A percentile compares a stretch with the other conserved stretches of the same genome.
Evolutionary conservation across 2,888 invertebrate species (phyloP).

Genomic region (Coenonympha arcania): DNA sequence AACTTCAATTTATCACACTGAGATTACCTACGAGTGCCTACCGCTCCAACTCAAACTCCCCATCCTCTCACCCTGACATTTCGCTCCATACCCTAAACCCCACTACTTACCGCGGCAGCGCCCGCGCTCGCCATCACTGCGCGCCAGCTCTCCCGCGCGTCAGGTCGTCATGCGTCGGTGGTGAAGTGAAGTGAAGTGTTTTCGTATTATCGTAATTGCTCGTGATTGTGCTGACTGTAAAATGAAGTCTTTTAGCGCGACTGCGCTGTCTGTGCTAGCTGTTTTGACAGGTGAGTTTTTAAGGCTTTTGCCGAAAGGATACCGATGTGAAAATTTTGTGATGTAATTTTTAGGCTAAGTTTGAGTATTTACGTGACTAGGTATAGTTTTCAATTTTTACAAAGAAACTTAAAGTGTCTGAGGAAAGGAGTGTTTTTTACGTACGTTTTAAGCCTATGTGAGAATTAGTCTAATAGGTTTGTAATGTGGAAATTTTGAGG

Average conservation of each 20-base stretch:
- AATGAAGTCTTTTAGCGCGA: slow-evolving; percentile 59
- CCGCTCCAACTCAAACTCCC: slow-evolving; percentile 25
- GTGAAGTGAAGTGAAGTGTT: slow-evolving; percentile 63
- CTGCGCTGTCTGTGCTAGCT: slow-evolving; percentile 51
- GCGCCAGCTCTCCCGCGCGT: slow-evolving; percentile 68
- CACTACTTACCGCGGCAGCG: slow-evolving; percentile 38
- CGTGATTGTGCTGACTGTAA: slow-evolving; percentile 28
- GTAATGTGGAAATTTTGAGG: too few species aligned
- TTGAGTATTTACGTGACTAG: too few species aligned
- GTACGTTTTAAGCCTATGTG: too few species aligned
- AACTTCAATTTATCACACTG: too few species aligned
- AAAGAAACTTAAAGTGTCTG: too few species aligned
- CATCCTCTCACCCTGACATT: slow-evolving; percentile 63
- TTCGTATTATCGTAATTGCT: slow-evolving; percentile 29
- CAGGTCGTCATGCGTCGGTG: slow-evolving; percentile 58
- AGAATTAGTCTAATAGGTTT: too few species aligned
- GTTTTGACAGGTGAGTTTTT: slow-evolving; percentile 53
- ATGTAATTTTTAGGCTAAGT: too few species aligned
- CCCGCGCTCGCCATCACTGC: slow-evolving; percentile 33
- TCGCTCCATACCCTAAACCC: slow-evolving; percentile 49
- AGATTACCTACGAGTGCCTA: background rate
- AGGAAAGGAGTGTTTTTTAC: too few species aligned
- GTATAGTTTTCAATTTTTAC: too few species aligned
- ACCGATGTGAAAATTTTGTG: too few species aligned
- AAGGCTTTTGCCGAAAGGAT: too few species aligned